Percentiles rank a stretch among this genome's conserved stretches.
These are phyloP conservation scores for Andrena bicolor DNA, from an alignment of 2,888 invertebrate genomes.

Conservation along the genomic window DNA sequence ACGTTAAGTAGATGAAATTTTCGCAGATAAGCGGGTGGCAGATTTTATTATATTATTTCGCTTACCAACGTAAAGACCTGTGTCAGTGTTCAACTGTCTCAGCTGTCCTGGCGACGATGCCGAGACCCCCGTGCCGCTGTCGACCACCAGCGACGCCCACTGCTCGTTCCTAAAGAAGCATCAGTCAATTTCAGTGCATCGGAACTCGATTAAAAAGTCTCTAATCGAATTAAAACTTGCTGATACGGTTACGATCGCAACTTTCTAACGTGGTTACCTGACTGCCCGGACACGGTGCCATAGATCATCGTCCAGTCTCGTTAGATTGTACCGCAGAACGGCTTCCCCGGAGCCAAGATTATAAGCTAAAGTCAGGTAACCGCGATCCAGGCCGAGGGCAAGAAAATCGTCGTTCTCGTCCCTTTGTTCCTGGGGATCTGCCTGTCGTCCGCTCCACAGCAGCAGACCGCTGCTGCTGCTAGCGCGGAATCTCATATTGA, in stretches of 20 bases:
- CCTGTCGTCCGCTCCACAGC: constrained; percentile 93
- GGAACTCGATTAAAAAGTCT: constrained; percentile 39
- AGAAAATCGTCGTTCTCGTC: constrained; percentile 91
- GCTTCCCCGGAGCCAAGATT: constrained; percentile 96
- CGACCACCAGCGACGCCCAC: constrained; percentile 95
- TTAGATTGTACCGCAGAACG: constrained; percentile 93
- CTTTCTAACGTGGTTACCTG: constrained; percentile 86
- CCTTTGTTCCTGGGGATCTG: constrained; percentile 83
- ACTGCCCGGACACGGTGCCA: constrained; percentile 93
- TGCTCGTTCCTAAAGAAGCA: constrained; percentile 90
- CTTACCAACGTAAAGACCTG: constrained; percentile 95
- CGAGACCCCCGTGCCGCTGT: constrained; percentile 92
- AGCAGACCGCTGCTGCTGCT: constrained; percentile 90
- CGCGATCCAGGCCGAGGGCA: constrained; percentile 93
- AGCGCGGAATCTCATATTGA: constrained; percentile 94
- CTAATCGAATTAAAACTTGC: constrained; percentile 8
- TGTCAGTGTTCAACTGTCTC: constrained; percentile 94
- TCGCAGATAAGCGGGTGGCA: not conserved
- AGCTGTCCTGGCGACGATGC: constrained; percentile 94
- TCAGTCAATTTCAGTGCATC: constrained; percentile 18
- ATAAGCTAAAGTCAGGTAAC: constrained; percentile 91
- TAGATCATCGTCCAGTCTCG: constrained; percentile 94
- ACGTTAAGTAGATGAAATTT: not conserved
- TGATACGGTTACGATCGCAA: constrained; percentile 2
- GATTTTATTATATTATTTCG: constrained; percentile 21